Evolutionary conservation across 2,113 vertebrate genomes (phyloP), one percentile per base, ranked within the genome.

Genomic region (Phoxinus phoxinus): DNA sequence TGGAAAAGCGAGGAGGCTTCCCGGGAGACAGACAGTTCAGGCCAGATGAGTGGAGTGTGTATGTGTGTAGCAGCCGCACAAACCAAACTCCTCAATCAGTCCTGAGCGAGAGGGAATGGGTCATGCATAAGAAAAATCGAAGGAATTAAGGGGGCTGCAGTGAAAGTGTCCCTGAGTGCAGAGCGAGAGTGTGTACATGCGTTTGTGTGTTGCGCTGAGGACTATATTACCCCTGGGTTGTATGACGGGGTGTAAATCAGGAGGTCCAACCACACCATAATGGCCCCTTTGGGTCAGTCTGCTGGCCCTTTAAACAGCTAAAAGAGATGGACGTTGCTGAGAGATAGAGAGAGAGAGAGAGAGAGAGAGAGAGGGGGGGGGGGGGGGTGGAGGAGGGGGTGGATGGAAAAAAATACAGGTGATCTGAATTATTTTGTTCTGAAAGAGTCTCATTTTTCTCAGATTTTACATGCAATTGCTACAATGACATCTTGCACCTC

Each of bases 11-110:
- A 58, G 32, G 32, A 58, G 81, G 78, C 92, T 90, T 92, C 94
- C 94, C 93, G 56, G 8, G 93, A 91, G 93, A 81, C 35, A 87
- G 89, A 90, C 92, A 90, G 93, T 93, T 92, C 87, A 89, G 87
- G 85, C 84, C 85, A 89, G 83, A 32, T 17, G 30, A 23, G 8
- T 30, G 48, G 13, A 27, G 35, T 30, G 61, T 35, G 82, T 37
- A 4, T 74, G 69, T 76, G 25, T 53, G 84, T 41, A 13, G 37
- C 9, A 56, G 63, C 51, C 51, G 44, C 30, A 44, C 21, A 35
- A 56, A 79, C 44, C 75, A 71, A 72, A 58, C 81, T 72, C n/a
- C 81, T 83, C 67, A 35, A 83, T 83, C 67, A 83, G 81, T 37
- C 46, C 15, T 56, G 44, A 72, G 48, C 63, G 6, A 37, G 30